Percentiles rank a stretch among this genome's conserved stretches.
Conservation (phyloP, 30 jellyfish, hydroid and myxozoan genomes). For the Hydra vulgaris region DNA sequence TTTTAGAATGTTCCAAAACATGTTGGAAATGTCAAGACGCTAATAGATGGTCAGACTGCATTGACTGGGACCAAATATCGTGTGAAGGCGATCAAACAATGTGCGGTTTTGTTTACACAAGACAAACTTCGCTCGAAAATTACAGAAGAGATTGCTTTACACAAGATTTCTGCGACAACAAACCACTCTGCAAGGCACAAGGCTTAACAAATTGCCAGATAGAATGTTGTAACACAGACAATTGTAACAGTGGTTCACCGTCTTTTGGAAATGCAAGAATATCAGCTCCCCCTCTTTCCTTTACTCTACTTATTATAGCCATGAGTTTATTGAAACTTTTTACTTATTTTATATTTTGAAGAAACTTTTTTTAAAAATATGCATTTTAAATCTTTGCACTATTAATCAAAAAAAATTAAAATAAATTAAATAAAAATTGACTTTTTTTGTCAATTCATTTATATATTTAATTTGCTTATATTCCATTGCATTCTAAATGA, state of each 20-base stretch:
- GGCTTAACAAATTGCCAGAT: constrained; percentile 35
- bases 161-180: constrained; percentile 36
- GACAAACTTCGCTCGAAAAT: constrained; percentile 55
- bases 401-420: too few relatives aligned
- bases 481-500: too few relatives aligned
- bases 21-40: constrained; percentile 62
- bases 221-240: constrained; percentile 40
- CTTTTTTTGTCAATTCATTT: too few relatives aligned
- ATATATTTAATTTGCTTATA: too few relatives aligned
- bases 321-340: background rate
- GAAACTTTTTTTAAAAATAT: too few relatives aligned
- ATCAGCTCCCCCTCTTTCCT: background rate
- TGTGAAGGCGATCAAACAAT: constrained; percentile 43
- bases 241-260: constrained; percentile 36
- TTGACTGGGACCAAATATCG: background rate
- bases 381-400: too few relatives aligned
- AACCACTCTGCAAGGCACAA: constrained; percentile 32
- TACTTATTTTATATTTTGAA: background rate
- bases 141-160: constrained; percentile 60
- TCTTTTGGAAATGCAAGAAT: background rate
- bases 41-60: constrained; percentile 55
- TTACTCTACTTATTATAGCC: background rate
- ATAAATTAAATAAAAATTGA: too few relatives aligned
- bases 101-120: constrained; percentile 66
- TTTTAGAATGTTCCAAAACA: constrained; percentile 11